Percentiles rank a stretch among this genome's conserved stretches.
Evolutionary conservation across 2,113 vertebrate species (phyloP).

Genomic region (Sebastes schlegelii): DNA sequence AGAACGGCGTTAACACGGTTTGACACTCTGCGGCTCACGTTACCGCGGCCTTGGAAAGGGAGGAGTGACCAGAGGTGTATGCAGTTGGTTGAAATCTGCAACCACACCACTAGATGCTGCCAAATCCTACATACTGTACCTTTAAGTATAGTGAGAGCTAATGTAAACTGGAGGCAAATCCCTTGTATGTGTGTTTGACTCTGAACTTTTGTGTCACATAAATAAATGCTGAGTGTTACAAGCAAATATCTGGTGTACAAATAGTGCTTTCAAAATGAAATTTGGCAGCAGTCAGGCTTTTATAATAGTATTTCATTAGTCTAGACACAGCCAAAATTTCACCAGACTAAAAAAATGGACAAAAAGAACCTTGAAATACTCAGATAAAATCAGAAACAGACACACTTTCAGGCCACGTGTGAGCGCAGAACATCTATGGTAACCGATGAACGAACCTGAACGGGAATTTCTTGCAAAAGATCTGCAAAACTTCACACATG

Average conservation of each 20-base stretch:
- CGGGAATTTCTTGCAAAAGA: conserved; percentile 10
- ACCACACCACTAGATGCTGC: too few species aligned
- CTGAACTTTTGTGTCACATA: neutral
- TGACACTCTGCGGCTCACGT: too few species aligned
- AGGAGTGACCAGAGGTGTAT: too few species aligned
- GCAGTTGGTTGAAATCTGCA: too few species aligned
- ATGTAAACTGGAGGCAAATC: neutral
- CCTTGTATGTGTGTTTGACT: neutral
- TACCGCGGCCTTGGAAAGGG: too few species aligned
- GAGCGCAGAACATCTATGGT: conserved; percentile 22
- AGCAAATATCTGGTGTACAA: conserved; percentile 10
- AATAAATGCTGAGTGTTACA: neutral
- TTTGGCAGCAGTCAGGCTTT: neutral
- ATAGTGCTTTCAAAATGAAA: neutral
- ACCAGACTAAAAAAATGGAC: conserved; percentile 11
- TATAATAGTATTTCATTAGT: neutral
- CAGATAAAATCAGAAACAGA: conserved; percentile 52
- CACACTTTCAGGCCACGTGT: conserved; percentile 21
- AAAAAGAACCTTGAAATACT: conserved; percentile 26
- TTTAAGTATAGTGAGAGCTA: neutral
- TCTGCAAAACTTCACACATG: conserved; percentile 3
- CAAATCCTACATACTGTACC: too few species aligned
- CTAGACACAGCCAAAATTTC: conserved; percentile 19
- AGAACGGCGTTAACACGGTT: too few species aligned
- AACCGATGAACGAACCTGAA: conserved; percentile 35